Evolutionary conservation across 1,140 invertebrate genomes (phyloP).

Genomic region (Polypedilum vanderplanki): DNA sequence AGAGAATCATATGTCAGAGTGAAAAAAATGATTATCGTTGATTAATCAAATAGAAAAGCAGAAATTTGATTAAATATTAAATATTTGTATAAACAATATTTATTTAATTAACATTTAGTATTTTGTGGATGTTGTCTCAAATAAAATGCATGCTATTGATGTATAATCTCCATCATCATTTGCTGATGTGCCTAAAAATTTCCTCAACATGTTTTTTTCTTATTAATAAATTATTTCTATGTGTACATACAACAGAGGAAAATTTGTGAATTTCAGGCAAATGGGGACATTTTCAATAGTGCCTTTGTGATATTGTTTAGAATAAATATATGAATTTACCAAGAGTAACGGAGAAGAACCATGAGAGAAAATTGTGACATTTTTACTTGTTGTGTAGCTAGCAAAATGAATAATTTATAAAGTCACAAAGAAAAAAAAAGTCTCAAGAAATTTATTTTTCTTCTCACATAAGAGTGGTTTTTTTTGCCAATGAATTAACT

Average conservation of each 20-base stretch:
- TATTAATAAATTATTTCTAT: background rate
- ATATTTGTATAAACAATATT: conserved; percentile 20
- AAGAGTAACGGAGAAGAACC: no score
- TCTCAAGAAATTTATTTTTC: conserved; percentile 9
- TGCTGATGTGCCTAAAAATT: background rate
- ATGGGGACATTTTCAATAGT: background rate
- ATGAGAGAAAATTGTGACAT: conserved; percentile 11
- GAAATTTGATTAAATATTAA: background rate
- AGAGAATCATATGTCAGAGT: no score
- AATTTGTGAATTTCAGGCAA: no score
- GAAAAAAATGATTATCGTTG: conserved; percentile 4
- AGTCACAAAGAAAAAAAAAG: conserved; percentile 12
- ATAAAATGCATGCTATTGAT: background rate
- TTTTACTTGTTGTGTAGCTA: conserved; percentile 1
- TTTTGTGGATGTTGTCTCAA: background rate
- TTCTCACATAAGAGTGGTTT: no score
- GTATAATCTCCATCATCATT: background rate
- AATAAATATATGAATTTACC: background rate
- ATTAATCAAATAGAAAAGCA: background rate
- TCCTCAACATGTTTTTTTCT: background rate
- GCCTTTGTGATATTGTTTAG: background rate
- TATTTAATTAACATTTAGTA: background rate
- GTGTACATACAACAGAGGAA: no score
- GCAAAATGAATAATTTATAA: conserved; percentile 4
- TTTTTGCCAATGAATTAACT: background rate